phyloP scores from a whole-genome alignment of 2,113 vertebrate species.

The Microcebus griseorufus region DNA sequence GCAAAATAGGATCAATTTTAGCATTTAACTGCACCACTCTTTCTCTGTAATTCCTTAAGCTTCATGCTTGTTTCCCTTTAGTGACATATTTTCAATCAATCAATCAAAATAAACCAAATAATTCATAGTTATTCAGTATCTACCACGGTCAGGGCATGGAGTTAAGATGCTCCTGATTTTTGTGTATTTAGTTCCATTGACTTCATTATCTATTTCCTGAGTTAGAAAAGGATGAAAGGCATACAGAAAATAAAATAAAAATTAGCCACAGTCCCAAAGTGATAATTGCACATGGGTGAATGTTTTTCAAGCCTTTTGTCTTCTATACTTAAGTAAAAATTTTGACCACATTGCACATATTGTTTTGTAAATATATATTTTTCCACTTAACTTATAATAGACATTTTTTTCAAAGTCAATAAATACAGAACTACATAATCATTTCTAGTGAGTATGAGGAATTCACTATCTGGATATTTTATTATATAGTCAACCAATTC shows the following conservation, averaged over 20 bases:
- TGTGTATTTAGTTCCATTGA: constrained; percentile 35
- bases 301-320: constrained; percentile 13
- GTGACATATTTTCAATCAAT: neutral
- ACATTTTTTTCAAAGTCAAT: neutral
- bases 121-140: neutral
- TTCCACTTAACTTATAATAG: constrained; percentile 14
- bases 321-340: constrained; percentile 36
- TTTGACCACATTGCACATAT: neutral
- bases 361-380: constrained; percentile 20
- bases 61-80: neutral
- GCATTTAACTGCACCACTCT: neutral
- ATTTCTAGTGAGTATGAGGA: constrained; percentile 24
- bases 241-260: constrained; percentile 45
- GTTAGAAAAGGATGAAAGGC: neutral
- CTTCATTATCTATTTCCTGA: neutral
- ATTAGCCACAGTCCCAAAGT: neutral
- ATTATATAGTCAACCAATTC: constrained; percentile 39
- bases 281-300: constrained; percentile 28
- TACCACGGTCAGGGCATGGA: neutral
- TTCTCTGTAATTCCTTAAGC: neutral
- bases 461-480: constrained; percentile 42
- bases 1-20: constrained; percentile 18
- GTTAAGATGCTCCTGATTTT: constrained; percentile 1
- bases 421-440: neutral
- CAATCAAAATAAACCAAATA: neutral